Percentiles rank a stretch among this genome's conserved stretches.
Evolutionary conservation across 2,113 vertebrate species (phyloP).

Genomic region (Nannospalax galili): DNA sequence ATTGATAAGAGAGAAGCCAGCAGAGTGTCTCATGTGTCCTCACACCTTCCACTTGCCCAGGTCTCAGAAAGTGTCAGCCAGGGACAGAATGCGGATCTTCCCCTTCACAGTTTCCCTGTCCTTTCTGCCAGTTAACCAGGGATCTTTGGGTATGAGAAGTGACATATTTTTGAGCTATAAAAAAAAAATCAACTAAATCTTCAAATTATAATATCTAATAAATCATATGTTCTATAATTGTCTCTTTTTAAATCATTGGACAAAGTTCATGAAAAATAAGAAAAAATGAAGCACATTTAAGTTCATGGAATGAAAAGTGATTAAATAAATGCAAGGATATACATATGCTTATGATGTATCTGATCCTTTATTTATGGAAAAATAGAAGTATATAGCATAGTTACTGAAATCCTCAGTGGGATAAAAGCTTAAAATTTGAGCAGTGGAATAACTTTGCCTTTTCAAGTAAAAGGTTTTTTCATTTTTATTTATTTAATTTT

Average conservation of each 20-base stretch:
- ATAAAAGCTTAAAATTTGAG: not conserved
- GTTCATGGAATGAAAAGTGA: not conserved
- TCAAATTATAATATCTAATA: constrained; percentile 5
- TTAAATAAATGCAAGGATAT: not conserved
- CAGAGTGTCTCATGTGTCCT: constrained; percentile 55
- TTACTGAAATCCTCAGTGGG: not conserved
- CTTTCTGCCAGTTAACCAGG: constrained; percentile 48
- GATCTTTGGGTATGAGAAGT: not conserved
- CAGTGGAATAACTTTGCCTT: not conserved
- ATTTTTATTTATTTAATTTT: not conserved
- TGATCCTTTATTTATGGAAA: not conserved
- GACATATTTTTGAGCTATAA: not conserved
- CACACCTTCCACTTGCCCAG: constrained; percentile 73
- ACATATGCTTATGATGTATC: not conserved
- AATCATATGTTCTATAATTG: not conserved
- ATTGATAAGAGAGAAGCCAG: not conserved
- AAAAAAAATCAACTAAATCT: constrained; percentile 13
- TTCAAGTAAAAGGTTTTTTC: not conserved
- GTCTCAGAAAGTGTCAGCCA: not conserved
- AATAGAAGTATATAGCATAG: not conserved
- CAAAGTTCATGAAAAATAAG: constrained; percentile 16
- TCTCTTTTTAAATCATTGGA: not conserved
- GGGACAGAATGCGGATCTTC: constrained; percentile 51
- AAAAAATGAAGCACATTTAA: not conserved
- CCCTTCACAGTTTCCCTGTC: constrained; percentile 64